These are phyloP conservation scores for Hyposoter didymator DNA, from an alignment of 2,888 invertebrate genomes.

Conservation along the genomic window DNA sequence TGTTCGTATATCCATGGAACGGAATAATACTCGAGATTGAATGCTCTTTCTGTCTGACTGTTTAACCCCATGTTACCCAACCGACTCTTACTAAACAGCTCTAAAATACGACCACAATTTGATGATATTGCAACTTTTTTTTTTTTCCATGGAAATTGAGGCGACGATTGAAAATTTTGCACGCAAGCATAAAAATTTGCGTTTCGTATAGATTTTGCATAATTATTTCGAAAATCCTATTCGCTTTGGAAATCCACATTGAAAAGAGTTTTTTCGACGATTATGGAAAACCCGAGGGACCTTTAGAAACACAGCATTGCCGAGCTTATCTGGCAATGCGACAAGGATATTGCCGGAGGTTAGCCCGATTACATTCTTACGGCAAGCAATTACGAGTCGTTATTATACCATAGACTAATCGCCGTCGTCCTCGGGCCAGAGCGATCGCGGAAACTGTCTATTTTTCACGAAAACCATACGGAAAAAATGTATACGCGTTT, in stretches of 20 bases:
- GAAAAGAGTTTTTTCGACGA: not conserved
- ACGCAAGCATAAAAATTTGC: too few species aligned
- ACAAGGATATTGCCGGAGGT: slow-evolving; percentile 6
- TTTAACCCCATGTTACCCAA: slow-evolving; percentile 31
- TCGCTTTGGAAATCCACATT: too few species aligned
- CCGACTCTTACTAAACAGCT: not conserved
- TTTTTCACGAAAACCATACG: not conserved
- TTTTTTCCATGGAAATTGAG: not conserved
- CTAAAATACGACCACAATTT: not conserved
- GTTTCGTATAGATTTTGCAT: not conserved
- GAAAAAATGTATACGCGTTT: slow-evolving; percentile 1
- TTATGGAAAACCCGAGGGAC: not conserved
- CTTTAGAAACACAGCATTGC: not conserved
- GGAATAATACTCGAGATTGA: slow-evolving; percentile 45
- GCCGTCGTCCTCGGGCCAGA: slow-evolving; percentile 12
- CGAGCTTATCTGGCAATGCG: slow-evolving; percentile 7
- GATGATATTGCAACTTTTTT: not conserved
- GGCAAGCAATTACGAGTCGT: slow-evolving; percentile 6
- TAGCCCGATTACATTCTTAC: not conserved
- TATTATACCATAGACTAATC: slow-evolving; percentile 4
- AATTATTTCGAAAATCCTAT: not conserved
- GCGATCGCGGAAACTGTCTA: not conserved
- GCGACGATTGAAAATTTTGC: too few species aligned
- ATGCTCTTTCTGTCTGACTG: slow-evolving; percentile 48
- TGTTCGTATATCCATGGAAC: slow-evolving; percentile 51